These are phyloP conservation scores for Neopipo cinnamomea DNA, from an alignment of 2,113 vertebrate genomes.

Conservation along the genomic window DNA sequence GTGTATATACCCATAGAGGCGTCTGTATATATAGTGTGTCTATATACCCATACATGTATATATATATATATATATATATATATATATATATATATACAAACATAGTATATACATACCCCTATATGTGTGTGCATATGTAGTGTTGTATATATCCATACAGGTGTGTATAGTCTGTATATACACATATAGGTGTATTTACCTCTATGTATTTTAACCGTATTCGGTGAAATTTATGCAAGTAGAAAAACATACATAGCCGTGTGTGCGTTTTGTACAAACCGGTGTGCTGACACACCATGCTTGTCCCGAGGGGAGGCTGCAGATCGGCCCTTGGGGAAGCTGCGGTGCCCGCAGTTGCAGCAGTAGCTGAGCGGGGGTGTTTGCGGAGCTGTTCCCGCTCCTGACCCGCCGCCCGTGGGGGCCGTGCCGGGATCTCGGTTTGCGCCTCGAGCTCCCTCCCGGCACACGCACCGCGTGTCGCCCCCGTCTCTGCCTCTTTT, in stretches of 20 bases:
- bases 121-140: not conserved
- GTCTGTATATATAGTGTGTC: not conserved
- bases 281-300: rapidly evolving
- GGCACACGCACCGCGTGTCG: rapidly evolving
- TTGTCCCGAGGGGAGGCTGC: not conserved
- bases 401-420: no score
- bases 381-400: not conserved
- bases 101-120: not conserved
- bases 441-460: rapidly evolving
- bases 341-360: not conserved
- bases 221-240: not conserved
- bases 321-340: rapidly evolving
- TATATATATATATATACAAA: no score
- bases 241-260: rapidly evolving
- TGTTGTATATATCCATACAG: not conserved
- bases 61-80: not conserved
- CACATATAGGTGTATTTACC: not conserved
- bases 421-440: rapidly evolving
- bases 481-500: not conserved
- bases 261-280: rapidly evolving
- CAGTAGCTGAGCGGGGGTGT: not conserved
- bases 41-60: not conserved
- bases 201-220: not conserved
- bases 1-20: not conserved
- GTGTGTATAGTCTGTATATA: no score